Conservation (phyloP, 2,113 vertebrate genomes). For the Sinocyclocheilus anshuiensis region DNA sequence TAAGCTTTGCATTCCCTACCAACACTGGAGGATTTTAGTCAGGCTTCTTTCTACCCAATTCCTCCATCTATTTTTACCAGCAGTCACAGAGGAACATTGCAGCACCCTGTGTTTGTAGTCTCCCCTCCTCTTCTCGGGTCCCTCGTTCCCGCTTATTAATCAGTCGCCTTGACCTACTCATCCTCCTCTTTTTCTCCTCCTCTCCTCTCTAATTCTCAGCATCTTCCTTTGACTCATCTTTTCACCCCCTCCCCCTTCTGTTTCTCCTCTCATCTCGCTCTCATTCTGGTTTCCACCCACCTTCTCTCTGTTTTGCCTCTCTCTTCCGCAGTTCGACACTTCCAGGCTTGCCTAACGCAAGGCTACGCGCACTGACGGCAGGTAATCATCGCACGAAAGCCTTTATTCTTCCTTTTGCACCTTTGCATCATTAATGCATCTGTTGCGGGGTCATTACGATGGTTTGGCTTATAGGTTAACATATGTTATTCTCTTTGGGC, state of each 20-base stretch:
- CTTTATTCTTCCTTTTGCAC: constrained; percentile 32
- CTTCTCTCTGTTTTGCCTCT: constrained; percentile 46
- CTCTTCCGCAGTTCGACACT: constrained; percentile 56
- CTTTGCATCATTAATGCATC: neutral
- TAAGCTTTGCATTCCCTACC: neutral
- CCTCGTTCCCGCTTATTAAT: constrained; percentile 35
- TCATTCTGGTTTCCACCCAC: constrained; percentile 43
- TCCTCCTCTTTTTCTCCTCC: constrained; percentile 61
- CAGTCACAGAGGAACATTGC: constrained; percentile 8
- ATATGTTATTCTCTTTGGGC: constrained; percentile 3
- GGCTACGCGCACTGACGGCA: constrained; percentile 67
- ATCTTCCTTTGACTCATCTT: constrained; percentile 73
- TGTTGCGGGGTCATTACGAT: neutral
- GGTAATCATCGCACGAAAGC: constrained; percentile 66
- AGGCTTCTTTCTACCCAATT: neutral
- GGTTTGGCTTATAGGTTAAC: neutral
- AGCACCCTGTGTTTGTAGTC: constrained; percentile 39
- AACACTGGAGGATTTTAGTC: neutral
- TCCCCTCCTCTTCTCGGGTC: neutral
- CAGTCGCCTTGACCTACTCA: constrained; percentile 54
- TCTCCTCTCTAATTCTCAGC: constrained; percentile 58
- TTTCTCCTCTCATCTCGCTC: constrained; percentile 46
- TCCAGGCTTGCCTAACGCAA: constrained; percentile 51
- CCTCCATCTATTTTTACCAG: constrained; percentile 44
- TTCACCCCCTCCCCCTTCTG: constrained; percentile 65